Base-by-base conservation (phyloP, 2,113 vertebrate species). In the Athene noctua region DNA sequence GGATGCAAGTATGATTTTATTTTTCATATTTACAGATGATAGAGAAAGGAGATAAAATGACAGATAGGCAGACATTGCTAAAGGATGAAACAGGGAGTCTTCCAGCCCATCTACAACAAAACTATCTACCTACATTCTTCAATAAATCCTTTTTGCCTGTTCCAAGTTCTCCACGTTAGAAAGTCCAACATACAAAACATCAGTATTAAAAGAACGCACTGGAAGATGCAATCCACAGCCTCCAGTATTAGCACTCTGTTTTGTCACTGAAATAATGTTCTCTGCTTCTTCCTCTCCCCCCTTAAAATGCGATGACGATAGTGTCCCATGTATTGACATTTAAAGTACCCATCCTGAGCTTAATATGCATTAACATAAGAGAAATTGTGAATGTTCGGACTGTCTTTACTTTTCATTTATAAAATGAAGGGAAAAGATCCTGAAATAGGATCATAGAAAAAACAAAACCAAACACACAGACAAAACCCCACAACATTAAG, bases 401-500 rank as follows among this genome's bases (percentile, higher is more conserved):
- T 6, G 4, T 38, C 55, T 88, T 80, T 42, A 30, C 62, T 74
- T 55, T 86, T 26, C 1, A n/a, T 42, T 46, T 63, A 23, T 9
- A 55, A 55, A 88, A 89, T 58, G 3, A 86, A 88, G 6, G 12
- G 4, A 25, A 77, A 78, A 57, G 19, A 66, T 42, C 19, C 32
- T 66, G 15, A 86, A 95, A 66, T 5, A 58, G 21, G 30, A 82
- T 92, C 15, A 55, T 17, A 58, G 3, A 5, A 8, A 3, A 32
- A 11, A 7, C 4, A 6, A 9, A 11, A 14, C 13, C 30, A 15
- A 20, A 19, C 23, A 27, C 5, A 40, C 11, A 70, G 23, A 13
- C 0, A 68, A 40, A 49, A 30, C 3, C 0, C 2, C 17, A 44
- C 13, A 51, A 25, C 9, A 46, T 73, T 32, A 73, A 63, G 32